Evolutionary conservation across 2,888 invertebrate genomes (phyloP), one percentile per base, ranked within the genome.

Genomic region (Coelogynopora nodosa): DNA sequence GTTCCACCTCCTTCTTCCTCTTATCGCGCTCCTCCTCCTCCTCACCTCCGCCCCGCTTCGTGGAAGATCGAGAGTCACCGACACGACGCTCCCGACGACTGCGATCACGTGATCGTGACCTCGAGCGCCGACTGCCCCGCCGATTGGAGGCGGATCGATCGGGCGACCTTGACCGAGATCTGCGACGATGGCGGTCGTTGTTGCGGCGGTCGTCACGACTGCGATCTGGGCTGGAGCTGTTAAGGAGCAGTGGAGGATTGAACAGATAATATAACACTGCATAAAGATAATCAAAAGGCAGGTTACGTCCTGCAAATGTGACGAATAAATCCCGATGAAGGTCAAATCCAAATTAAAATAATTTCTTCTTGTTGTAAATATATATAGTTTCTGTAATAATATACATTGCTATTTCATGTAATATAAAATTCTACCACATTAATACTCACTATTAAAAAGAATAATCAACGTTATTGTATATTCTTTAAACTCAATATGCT

Each of bases 31-130:
- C 2, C 74, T 26, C 23, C 2, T 23, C 23, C 27, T 74, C 23
- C 27, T 26, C 23, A 26, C 27, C 74, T 26, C 27, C 74, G 5
- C 18, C 18, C 18, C 29, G 87, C 86, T 89, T 88, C 87, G 88
- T 85, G 86, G 88, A 87, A 74, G 85, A 31, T 89, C 89, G 67
- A 30, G 30, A 28, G 74, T 74, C 74, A 13, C 27, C 74, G 86
- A 87, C 74, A 74, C 5, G 18, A 23, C 87, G 30, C 18, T 86
- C 5, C 1, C 18, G 84, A 1, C 88, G 88, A 49, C 87, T 86
- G 26, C 82, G 85, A 67, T 88, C 86, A 86, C 89, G 89, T 67
- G 89, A 89, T 87, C 88, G 82, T 84, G 89, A 89, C 86, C 88
- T 67, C 31, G 26, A 28, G 28, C 82, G 2, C 2, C 82, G 30